Base-by-base conservation (phyloP, 30 jellyfish, hydroid and myxozoan genomes). In the Chironex yamaguchii region DNA sequence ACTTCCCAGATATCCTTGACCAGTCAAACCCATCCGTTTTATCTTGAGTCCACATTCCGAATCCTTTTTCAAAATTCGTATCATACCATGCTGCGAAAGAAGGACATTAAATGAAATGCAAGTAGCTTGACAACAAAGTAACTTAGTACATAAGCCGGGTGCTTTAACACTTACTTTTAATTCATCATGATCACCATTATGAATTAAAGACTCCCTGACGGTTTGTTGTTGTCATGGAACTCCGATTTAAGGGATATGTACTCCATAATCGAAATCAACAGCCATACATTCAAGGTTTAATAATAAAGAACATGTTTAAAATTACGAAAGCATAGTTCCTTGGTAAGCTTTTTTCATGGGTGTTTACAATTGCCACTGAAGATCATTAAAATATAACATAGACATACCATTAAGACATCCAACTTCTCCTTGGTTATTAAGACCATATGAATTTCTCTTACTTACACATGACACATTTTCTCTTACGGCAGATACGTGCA, bases 1-100 rank as follows among this genome's bases (percentile, higher is more conserved):
- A 81, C 17, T 50, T 49, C 12, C 95, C 94, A 4, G 83, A 22
- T 36, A 51, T 14, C 34, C 90, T 50, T 12, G n/a, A 12, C 96
- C 96, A 91, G 68, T 76, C 75, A 25, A 91, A 34, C 14, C 58
- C 33, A 17, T 76, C 97, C 14, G 71, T 23, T 36, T 50, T 23
- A 3, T 80, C 91, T 33, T 84, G 93, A 24, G 42, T 29, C 97
- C 97, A 91, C 92, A 85, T 80, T 0, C 96, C 96, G 73, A 72
- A 64, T 23, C 96, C 92, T 25, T 67, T 84, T 28, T 91, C 97
- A 77, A 91, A 91, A 71, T 79, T 76, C 26, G 97, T 83, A 52
- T 91, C 97, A 26, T 81, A 84, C 92, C 82, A 67, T 24, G 69
- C 97, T 91, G 80, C 33, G 24, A 85, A 35, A 42, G 58, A 42